phyloP scores from a whole-genome alignment of 2,797 vertebrate genomes.

The Cephalopachus bancanus region DNA sequence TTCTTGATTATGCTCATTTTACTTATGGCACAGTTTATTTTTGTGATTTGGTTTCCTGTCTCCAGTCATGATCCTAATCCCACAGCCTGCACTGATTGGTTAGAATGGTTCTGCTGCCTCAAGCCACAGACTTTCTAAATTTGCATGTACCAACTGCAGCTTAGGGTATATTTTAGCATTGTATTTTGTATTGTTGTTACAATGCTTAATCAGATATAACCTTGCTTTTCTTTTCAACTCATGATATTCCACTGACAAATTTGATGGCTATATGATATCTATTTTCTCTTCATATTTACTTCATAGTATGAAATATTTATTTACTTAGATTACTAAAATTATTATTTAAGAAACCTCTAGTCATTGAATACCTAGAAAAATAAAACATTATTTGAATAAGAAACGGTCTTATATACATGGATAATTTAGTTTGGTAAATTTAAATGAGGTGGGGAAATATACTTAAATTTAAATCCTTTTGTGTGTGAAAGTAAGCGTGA shows the following conservation, averaged over 20 bases:
- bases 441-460: not conserved
- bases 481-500: constrained; percentile 24
- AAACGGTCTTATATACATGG: not conserved
- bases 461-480: constrained; percentile 32
- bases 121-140: not conserved
- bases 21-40: not conserved
- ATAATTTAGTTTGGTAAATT: constrained; percentile 46
- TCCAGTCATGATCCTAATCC: not conserved
- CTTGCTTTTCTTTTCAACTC: not conserved
- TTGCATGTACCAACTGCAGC: not conserved
- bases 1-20: not conserved
- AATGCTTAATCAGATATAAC: not conserved
- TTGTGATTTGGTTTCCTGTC: too few relatives aligned
- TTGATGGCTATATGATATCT: not conserved
- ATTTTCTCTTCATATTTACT: constrained; percentile 9
- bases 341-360: constrained; percentile 34
- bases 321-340: constrained; percentile 34
- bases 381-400: constrained; percentile 27
- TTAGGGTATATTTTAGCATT: not conserved
- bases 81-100: fast-evolving
- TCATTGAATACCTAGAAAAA: constrained; percentile 37
- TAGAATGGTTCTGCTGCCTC: not conserved
- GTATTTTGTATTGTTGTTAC: not conserved
- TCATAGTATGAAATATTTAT: not conserved
- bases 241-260: not conserved